Evolutionary conservation across 2,113 vertebrate species (phyloP), one percentile per base, ranked within the genome.

Genomic region (Psephotus haematonotus): DNA sequence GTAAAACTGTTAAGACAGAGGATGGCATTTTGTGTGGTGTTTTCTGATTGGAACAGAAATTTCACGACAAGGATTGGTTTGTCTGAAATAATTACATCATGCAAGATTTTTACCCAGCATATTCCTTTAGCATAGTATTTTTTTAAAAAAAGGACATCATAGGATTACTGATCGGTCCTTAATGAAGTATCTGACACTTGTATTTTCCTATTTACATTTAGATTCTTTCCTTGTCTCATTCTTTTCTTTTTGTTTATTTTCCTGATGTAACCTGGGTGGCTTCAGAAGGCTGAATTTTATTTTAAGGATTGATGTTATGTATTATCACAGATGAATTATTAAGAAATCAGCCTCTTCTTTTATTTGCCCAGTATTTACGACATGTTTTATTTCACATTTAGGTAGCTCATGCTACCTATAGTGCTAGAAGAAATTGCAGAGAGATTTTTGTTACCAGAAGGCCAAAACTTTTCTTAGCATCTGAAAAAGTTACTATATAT

Each of bases 161-260:
- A 95, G 90, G 90, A 95, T 95, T 97, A 97, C 83, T 91, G 90
- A 76, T 83, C 57, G 63, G 62, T 81, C 88, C 60, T 90, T 95
- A 93, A 93, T 91, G 76, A 96, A 92, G 68, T 93, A 94, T 88
- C 80, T 78, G 82, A 68, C 60, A 75, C 68, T 82, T 81, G 69
- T 78, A 69, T 94, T 93, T 94, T 92, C 72, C 17, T 91, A 95
- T 96, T 95, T 96, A 88, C 93, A 93, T 97, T 92, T 92, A 93
- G 80, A 96, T 86, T 91, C 90, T 86, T 92, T 89, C 90, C 37
- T 37, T 37, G 64, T 90, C 60, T 93, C 46, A 35, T 90, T 93
- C 84, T 70, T 76, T 84, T 57, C 5, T 75, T 64, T 35, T 69
- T 60, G 50, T 77, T 68, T 71, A 59, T 71, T 59, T 82, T 41